Evolutionary conservation across 2,113 vertebrate species (phyloP).

Genomic region (Xiphophorus maculatus): DNA sequence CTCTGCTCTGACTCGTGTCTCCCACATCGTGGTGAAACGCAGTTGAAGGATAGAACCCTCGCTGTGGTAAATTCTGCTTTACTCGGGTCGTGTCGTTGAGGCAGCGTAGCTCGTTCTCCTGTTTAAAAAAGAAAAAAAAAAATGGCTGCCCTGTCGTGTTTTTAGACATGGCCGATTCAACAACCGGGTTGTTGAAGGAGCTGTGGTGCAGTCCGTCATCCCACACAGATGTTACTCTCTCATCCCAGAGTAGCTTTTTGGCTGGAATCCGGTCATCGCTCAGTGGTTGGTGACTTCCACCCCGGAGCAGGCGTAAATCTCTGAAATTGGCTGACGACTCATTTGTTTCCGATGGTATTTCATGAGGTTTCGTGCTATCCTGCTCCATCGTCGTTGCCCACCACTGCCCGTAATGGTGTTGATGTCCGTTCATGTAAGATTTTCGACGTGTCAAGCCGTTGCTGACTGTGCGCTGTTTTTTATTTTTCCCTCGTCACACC

Average conservation of each 20-base stretch:
- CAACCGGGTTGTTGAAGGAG: conserved; percentile 65
- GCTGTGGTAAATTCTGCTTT: conserved; percentile 62
- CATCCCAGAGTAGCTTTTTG: conserved; percentile 63
- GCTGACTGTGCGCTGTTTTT: conserved; percentile 52
- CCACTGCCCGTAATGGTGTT: conserved; percentile 59
- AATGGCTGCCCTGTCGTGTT: conserved; percentile 68
- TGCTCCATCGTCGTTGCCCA: conserved; percentile 57
- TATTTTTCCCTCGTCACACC: conserved; percentile 22
- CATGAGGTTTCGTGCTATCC: conserved; percentile 17
- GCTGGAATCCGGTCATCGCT: conserved; percentile 65
- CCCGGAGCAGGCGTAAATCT: neutral
- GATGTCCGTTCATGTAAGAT: conserved; percentile 40
- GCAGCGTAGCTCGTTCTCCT: conserved; percentile 59
- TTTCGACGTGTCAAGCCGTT: conserved; percentile 1
- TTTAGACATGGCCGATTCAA: conserved; percentile 63
- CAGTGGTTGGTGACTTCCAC: conserved; percentile 65
- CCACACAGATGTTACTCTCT: conserved; percentile 62
- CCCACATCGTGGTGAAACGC: conserved; percentile 57
- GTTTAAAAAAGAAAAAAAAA: conserved; percentile 11
- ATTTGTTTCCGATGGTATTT: neutral
- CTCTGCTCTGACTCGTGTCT: conserved; percentile 59
- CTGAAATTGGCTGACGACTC: conserved; percentile 15
- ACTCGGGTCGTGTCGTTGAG: conserved; percentile 48
- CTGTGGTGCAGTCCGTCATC: conserved; percentile 63
- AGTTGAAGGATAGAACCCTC: conserved; percentile 61